phyloP scores from a whole-genome alignment of 2,797 vertebrate species.

The Darevskia nairensis region DNA sequence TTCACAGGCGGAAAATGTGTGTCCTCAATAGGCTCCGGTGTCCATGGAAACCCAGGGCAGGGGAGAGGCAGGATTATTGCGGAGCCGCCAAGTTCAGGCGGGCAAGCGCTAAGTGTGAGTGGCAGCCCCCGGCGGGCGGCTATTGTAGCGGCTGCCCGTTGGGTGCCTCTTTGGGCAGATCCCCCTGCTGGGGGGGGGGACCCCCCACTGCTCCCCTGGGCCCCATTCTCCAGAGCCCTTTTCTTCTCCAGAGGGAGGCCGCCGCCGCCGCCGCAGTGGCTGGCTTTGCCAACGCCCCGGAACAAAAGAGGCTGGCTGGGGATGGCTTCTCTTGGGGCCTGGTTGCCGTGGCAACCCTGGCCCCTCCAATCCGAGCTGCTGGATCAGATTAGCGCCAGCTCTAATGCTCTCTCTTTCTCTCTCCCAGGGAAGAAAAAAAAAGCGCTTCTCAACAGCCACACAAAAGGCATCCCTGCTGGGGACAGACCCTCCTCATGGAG shows the following conservation, averaged over 20 bases:
- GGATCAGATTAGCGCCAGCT: slow-evolving; percentile 97
- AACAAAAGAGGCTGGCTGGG: slow-evolving; percentile 81
- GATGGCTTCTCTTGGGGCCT: slow-evolving; percentile 83
- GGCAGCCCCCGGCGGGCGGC: slow-evolving; percentile 67
- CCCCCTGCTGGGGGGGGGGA: slow-evolving; percentile 3
- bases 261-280: slow-evolving; percentile 54
- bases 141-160: slow-evolving; percentile 7
- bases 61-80: slow-evolving; percentile 58
- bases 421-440: slow-evolving; percentile 56
- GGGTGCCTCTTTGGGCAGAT: slow-evolving; percentile 24
- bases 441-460: slow-evolving; percentile 73
- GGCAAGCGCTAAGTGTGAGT: slow-evolving; percentile 60
- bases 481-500: slow-evolving; percentile 49
- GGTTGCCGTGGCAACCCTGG: slow-evolving; percentile 91
- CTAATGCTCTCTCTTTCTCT: slow-evolving; percentile 83
- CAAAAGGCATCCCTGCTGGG: slow-evolving; percentile 75
- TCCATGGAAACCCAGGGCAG: slow-evolving; percentile 74
- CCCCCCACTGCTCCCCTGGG: slow-evolving; percentile 53
- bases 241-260: slow-evolving; percentile 67
- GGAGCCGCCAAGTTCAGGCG: slow-evolving; percentile 70
- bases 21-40: slow-evolving; percentile 76
- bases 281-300: slow-evolving; percentile 71
- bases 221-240: slow-evolving; percentile 60
- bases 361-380: slow-evolving; percentile 94
- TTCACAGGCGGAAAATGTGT: slow-evolving; percentile 38